A percentile compares a stretch with the other conserved stretches of the same genome.
Conservation (phyloP, 2,888 invertebrate species). For the Pseudanteris insignis region DNA sequence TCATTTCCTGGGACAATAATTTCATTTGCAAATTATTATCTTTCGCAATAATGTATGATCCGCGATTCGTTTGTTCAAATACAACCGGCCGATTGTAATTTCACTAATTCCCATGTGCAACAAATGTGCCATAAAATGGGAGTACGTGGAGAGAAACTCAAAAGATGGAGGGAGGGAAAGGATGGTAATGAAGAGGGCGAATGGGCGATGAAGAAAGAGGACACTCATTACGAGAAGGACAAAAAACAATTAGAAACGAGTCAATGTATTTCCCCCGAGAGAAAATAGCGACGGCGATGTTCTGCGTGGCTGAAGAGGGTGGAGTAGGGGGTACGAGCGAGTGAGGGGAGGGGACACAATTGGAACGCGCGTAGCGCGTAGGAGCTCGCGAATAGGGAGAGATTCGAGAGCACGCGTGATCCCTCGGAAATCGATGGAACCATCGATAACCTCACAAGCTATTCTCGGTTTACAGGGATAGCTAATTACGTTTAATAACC, state of each 20-base stretch:
- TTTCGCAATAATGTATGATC: conserved; percentile 16
- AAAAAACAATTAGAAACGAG: conserved; percentile 55
- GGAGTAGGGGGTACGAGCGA: not conserved
- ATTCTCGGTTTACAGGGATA: conserved; percentile 54
- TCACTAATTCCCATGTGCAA: conserved; percentile 5
- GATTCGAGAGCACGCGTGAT: conserved; percentile 52
- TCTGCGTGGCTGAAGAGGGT: conserved; percentile 16
- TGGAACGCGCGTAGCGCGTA: conserved; percentile 21
- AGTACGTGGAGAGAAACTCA: conserved; percentile 2
- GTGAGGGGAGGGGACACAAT: conserved; percentile 1
- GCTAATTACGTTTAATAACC: conserved; percentile 64
- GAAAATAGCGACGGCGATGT: conserved; percentile 48
- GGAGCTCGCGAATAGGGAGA: conserved; percentile 59
- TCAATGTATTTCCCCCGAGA: conserved; percentile 54
- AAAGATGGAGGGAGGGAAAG: conserved; percentile 4
- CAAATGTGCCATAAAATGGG: conserved; percentile 16
- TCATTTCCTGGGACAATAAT: conserved; percentile 29
- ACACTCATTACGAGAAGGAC: conserved; percentile 12
- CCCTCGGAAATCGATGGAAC: conserved; percentile 55
- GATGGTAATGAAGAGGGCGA: too few species aligned
- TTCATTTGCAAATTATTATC: conserved; percentile 19
- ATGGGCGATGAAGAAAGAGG: not conserved
- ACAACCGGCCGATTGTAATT: conserved; percentile 2
- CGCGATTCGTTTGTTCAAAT: conserved; percentile 9
- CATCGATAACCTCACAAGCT: conserved; percentile 55